Conservation (phyloP, 2,797 vertebrate genomes). For the Tragopan temminckii region DNA sequence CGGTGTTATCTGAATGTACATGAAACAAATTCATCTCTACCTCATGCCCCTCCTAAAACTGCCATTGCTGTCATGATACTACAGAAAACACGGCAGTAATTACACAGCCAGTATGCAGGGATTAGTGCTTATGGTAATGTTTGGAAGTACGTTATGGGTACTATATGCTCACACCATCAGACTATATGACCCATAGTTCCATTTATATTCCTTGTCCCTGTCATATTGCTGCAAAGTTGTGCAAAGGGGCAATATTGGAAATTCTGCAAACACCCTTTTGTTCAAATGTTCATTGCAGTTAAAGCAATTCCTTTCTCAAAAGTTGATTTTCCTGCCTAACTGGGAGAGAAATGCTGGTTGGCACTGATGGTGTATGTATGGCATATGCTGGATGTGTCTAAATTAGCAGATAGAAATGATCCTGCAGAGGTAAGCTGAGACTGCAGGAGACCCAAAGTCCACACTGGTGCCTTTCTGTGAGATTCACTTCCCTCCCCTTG, state of each 20-base stretch:
- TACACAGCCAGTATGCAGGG: not conserved
- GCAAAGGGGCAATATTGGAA: not conserved
- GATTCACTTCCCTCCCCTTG: not conserved
- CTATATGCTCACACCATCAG: not conserved
- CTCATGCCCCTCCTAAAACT: not conserved
- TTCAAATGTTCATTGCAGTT: not conserved
- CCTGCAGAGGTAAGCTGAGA: not conserved
- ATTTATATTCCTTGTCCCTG: not conserved
- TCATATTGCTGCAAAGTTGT: not conserved
- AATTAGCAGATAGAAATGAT: not conserved
- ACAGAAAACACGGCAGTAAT: not conserved
- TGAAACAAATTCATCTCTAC: not conserved
- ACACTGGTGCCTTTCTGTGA: not conserved
- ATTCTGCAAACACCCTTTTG: not conserved
- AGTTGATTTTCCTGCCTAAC: not conserved
- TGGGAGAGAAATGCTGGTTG: not conserved
- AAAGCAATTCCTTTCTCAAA: not conserved
- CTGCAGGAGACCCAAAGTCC: not conserved
- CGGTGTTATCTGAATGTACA: not conserved
- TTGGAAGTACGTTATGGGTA: not conserved
- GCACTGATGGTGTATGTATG: fast-evolving
- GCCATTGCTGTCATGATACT: not conserved
- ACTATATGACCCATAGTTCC: not conserved
- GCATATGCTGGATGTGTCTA: not conserved
- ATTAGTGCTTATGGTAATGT: not conserved